phyloP scores from a whole-genome alignment of 2,113 vertebrate genomes.

The Hypomesus transpacificus region DNA sequence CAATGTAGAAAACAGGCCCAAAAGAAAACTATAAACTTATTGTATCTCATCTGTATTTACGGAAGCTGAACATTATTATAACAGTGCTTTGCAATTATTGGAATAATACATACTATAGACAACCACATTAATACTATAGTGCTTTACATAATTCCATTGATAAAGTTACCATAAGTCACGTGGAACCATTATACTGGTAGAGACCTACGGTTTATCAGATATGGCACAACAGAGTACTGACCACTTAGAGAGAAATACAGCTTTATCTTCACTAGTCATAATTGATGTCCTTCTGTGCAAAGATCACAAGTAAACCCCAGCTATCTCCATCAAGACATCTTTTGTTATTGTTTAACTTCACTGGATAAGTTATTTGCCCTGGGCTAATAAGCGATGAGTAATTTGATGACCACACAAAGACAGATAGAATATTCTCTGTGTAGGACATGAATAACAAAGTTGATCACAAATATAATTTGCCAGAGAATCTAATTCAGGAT shows the following conservation, averaged over 20 bases:
- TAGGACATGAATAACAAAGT: constrained; percentile 8
- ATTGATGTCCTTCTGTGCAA: constrained; percentile 52
- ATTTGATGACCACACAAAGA: constrained; percentile 54
- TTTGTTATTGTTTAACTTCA: constrained; percentile 73
- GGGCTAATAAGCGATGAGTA: constrained; percentile 64
- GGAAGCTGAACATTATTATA: no score
- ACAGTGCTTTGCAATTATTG: no score
- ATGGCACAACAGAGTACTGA: no score
- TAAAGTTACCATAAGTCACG: no score
- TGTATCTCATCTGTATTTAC: no score
- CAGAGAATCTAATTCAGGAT: constrained; percentile 5
- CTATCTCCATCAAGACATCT: constrained; percentile 77
- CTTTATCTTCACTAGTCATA: constrained; percentile 41
- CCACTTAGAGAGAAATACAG: constrained; percentile 9
- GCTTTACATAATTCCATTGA: no score
- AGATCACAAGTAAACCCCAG: constrained; percentile 57
- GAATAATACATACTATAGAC: no score
- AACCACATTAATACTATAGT: no score
- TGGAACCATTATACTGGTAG: no score
- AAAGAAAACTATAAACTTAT: no score
- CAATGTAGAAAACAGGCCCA: no score
- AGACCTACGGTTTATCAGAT: no score
- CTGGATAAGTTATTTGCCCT: constrained; percentile 72
- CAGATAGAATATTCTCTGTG: constrained; percentile 7
- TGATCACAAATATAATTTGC: constrained; percentile 6